These are phyloP conservation scores for Montifringilla adamsi DNA, from an alignment of 2,113 vertebrate genomes.

Conservation along the genomic window DNA sequence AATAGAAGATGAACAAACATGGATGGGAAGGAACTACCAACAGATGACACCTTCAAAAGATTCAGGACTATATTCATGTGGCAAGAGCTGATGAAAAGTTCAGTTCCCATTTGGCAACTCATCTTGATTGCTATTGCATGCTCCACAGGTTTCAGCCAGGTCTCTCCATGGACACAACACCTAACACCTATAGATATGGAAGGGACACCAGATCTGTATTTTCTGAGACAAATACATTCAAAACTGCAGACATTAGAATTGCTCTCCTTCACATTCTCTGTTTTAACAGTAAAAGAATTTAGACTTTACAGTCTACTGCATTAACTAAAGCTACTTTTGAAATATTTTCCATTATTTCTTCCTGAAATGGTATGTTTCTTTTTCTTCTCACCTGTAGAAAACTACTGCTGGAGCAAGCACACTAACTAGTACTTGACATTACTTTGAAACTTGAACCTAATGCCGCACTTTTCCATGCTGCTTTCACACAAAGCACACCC, in stretches of 20 bases:
- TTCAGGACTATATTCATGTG: not conserved
- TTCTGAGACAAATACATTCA: not conserved
- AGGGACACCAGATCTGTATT: not conserved
- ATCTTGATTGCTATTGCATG: not conserved
- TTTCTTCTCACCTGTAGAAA: not conserved
- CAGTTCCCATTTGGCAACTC: not conserved
- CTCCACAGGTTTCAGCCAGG: not conserved
- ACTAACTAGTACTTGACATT: not conserved
- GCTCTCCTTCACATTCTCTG: not conserved
- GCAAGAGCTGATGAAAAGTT: not conserved
- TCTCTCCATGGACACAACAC: not conserved
- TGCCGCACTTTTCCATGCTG: not conserved
- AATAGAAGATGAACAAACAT: not conserved
- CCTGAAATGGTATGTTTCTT: not conserved
- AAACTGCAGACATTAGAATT: not conserved
- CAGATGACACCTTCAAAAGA: not conserved
- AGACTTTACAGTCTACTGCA: not conserved
- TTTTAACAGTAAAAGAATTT: not conserved
- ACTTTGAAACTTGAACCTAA: not conserved
- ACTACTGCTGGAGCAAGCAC: not conserved
- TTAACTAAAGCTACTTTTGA: not conserved
- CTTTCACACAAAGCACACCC: not conserved
- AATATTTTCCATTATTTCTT: not conserved
- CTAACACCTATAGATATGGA: accelerated
- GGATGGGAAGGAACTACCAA: not conserved